These are phyloP conservation scores for Dinothrombium tinctorium DNA, from an alignment of 1,140 invertebrate genomes.

Conservation along the genomic window DNA sequence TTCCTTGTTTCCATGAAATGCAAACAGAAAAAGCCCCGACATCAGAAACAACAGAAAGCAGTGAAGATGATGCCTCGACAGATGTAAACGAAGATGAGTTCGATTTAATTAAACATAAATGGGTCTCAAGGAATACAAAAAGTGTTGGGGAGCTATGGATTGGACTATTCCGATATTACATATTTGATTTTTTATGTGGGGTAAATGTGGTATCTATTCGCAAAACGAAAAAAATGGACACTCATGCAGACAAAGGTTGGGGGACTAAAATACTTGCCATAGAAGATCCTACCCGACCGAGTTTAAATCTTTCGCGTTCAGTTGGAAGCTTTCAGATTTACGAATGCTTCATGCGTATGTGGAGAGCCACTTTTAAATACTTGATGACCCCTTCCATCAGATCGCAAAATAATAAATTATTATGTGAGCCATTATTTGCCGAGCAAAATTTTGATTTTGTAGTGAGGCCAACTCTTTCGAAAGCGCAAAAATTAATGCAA, in stretches of 20 bases:
- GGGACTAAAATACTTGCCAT: conserved; percentile 28
- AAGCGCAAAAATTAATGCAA: not conserved
- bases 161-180: conserved; percentile 29
- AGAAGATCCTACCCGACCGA: conserved; percentile 22
- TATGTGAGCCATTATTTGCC: too few relatives aligned
- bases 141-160: conserved; percentile 28
- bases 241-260: conserved; percentile 31
- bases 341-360: not conserved
- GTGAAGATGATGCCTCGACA: not conserved
- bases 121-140: conserved; percentile 20
- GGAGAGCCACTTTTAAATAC: conserved; percentile 22
- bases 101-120: not conserved
- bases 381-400: conserved; percentile 26
- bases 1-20: conserved; percentile 32
- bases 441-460: conserved; percentile 15
- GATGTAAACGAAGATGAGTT: not conserved
- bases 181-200: conserved; percentile 28
- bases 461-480: conserved; percentile 8
- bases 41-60: not conserved
- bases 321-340: not conserved
- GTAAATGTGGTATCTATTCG: conserved; percentile 30
- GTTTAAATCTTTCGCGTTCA: not conserved
- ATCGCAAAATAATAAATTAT: too few relatives aligned
- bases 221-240: conserved; percentile 20
- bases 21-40: not conserved